phyloP scores from a whole-genome alignment of 2,797 vertebrate species.

The Enoplosus armatus region DNA sequence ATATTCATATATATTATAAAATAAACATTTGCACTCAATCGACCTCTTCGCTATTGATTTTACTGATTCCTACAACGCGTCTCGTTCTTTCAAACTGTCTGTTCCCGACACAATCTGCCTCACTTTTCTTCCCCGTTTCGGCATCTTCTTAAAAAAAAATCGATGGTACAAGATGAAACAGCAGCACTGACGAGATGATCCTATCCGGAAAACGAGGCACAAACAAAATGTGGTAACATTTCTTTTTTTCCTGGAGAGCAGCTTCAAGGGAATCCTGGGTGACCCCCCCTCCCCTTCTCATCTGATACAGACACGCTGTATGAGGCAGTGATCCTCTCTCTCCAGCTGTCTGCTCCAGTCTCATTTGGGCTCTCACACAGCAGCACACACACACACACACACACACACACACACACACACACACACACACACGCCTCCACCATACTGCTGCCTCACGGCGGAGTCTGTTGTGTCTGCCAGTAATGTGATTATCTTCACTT shows the following conservation, averaged over 20 bases:
- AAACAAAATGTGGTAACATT: constrained; percentile 38
- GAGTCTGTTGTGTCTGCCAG: constrained; percentile 17
- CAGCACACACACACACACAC: constrained; percentile 1
- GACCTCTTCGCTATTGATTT: constrained; percentile 12
- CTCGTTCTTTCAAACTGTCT: constrained; percentile 47
- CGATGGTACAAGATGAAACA: constrained; percentile 18
- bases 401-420: constrained; percentile 1
- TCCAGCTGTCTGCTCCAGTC: constrained; percentile 53
- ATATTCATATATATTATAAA: background rate
- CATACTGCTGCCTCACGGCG: constrained; percentile 28
- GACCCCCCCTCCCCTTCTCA: constrained; percentile 59
- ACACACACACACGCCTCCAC: background rate
- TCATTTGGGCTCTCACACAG: constrained; percentile 53
- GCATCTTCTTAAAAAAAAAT: constrained; percentile 58
- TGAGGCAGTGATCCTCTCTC: constrained; percentile 54
- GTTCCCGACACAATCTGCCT: constrained; percentile 34
- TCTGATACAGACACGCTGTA: constrained; percentile 66
- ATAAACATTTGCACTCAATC: background rate
- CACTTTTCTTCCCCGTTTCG: constrained; percentile 70
- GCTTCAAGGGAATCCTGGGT: constrained; percentile 76
- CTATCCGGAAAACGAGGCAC: constrained; percentile 33
- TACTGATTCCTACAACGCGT: constrained; percentile 40
- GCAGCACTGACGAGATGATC: constrained; percentile 31
- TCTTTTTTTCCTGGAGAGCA: constrained; percentile 56
- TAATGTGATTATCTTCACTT: constrained; percentile 34